phyloP scores from a whole-genome alignment of 2,797 vertebrate species.

The Malurus splendens region DNA sequence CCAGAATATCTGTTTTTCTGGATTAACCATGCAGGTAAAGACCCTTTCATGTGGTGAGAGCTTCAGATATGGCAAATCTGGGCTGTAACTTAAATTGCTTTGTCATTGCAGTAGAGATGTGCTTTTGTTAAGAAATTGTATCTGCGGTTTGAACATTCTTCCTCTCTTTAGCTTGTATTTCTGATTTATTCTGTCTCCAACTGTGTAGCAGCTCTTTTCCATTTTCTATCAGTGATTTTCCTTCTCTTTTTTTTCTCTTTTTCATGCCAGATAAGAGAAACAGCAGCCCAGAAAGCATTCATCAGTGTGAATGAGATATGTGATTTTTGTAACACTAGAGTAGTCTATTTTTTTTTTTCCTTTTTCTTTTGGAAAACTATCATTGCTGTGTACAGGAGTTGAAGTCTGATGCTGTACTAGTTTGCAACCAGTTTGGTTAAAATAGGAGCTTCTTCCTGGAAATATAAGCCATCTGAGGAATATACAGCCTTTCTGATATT shows the following conservation, averaged over 20 bases:
- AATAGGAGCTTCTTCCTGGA: background rate
- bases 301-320: no score
- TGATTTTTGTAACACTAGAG: background rate
- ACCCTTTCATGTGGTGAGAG: background rate
- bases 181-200: background rate
- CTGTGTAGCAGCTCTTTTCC: background rate
- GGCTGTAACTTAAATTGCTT: background rate
- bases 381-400: rapidly evolving
- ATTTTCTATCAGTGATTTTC: background rate
- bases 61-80: background rate
- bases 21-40: background rate
- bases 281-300: background rate
- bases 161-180: background rate
- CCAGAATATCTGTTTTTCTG: background rate
- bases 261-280: background rate
- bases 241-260: background rate
- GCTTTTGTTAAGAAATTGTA: background rate
- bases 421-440: background rate
- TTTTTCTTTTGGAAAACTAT: background rate
- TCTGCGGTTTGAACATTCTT: background rate
- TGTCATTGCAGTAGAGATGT: background rate
- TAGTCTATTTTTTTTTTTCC: background rate
- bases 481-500: background rate
- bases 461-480: background rate
- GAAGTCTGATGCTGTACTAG: background rate